Evolutionary conservation across 2,888 invertebrate species (phyloP).

Genomic region (Drosophila planitibia): DNA sequence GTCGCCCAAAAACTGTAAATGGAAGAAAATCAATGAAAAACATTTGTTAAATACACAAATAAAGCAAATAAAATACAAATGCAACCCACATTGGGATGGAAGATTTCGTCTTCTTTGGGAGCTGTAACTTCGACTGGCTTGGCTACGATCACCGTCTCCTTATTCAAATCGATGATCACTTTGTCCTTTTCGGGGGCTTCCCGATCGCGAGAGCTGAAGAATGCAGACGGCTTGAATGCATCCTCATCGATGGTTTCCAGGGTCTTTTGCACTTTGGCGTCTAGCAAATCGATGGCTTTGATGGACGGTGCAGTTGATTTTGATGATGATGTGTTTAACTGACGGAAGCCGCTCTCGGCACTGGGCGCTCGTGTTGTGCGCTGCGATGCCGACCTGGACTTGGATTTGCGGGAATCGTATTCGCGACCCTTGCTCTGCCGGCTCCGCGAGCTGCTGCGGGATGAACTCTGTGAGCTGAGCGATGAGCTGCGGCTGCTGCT

Average conservation of each 20-base stretch:
- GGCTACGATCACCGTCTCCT: conserved; percentile 90
- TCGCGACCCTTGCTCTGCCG: conserved; percentile 70
- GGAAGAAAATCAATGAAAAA: conserved; percentile 1
- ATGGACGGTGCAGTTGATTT: conserved; percentile 21
- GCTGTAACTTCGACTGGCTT: conserved; percentile 84
- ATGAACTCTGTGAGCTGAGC: conserved; percentile 50
- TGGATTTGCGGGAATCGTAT: conserved; percentile 67
- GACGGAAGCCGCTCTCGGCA: conserved; percentile 68
- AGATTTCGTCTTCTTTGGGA: conserved; percentile 87
- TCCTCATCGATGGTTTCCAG: conserved; percentile 91
- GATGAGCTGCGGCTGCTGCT: conserved; percentile 77
- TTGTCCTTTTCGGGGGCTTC: conserved; percentile 86
- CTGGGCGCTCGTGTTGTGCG: conserved; percentile 69
- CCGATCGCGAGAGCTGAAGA: conserved; percentile 87
- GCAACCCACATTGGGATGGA: conserved; percentile 88
- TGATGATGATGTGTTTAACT: conserved; percentile 23
- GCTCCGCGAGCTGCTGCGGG: conserved; percentile 64
- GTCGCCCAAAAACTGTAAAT: conserved; percentile 88
- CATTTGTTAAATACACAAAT: conserved; percentile 23
- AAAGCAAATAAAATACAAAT: not conserved
- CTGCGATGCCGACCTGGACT: conserved; percentile 63
- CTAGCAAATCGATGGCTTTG: conserved; percentile 73
- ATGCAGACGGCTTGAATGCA: conserved; percentile 88
- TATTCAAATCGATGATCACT: conserved; percentile 90
- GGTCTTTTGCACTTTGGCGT: conserved; percentile 84